These are phyloP conservation scores for Cerastoderma edule DNA, from an alignment of 2,888 invertebrate species.

Conservation along the genomic window DNA sequence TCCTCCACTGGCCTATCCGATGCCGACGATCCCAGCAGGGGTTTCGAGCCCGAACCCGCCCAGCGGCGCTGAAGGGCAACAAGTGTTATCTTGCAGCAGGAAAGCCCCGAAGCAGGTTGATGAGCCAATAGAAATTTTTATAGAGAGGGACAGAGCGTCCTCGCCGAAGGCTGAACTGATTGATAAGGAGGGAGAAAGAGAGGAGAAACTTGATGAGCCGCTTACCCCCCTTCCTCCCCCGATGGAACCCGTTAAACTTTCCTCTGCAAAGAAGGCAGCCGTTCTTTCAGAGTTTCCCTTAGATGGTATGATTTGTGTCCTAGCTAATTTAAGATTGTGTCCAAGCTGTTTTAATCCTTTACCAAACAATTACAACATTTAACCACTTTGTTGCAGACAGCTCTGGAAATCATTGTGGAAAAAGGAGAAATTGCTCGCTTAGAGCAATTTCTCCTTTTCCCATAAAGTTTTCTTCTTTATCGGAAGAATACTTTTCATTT, in stretches of 20 bases:
- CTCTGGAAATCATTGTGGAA: too few relatives aligned
- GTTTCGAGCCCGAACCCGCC: conserved; percentile 20
- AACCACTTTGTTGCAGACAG: too few relatives aligned
- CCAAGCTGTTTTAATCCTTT: too few relatives aligned
- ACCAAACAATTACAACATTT: too few relatives aligned
- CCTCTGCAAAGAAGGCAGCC: conserved; percentile 70
- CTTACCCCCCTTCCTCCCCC: conserved; percentile 70
- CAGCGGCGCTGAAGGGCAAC: conserved; percentile 25
- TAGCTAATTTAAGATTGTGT: too few relatives aligned
- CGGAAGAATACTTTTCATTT: too few relatives aligned
- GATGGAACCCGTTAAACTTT: conserved; percentile 69
- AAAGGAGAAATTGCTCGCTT: too few relatives aligned
- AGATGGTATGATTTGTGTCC: conserved; percentile 35
- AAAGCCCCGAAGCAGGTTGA: conserved; percentile 14
- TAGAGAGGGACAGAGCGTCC: conserved; percentile 19
- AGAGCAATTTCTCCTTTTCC: too few relatives aligned
- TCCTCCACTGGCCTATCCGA: conserved; percentile 19
- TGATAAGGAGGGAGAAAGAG: neutral
- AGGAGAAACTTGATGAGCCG: conserved; percentile 31
- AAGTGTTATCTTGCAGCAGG: neutral
- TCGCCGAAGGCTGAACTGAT: conserved; percentile 21
- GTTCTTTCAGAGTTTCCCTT: conserved; percentile 17
- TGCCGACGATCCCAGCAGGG: neutral
- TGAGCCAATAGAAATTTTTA: conserved; percentile 18
- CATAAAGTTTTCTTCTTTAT: too few relatives aligned